phyloP scores from a whole-genome alignment of 2,113 vertebrate species.

The Trogon melanurus region DNA sequence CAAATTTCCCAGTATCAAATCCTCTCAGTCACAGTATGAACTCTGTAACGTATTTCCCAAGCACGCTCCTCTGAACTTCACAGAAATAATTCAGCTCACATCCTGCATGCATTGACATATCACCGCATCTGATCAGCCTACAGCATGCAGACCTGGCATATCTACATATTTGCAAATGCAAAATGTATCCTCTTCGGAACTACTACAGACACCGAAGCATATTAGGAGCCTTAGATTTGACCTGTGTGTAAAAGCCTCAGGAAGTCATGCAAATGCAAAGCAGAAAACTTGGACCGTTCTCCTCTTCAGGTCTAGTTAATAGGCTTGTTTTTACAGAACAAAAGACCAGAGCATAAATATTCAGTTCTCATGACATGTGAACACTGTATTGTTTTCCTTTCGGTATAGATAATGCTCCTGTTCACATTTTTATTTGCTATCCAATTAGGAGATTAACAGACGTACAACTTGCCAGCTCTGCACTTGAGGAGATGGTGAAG shows the following conservation, averaged over 20 bases:
- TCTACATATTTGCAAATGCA: neutral
- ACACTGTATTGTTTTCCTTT: neutral
- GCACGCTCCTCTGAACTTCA: neutral
- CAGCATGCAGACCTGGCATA: neutral
- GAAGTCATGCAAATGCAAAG: neutral
- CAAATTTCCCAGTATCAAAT: neutral
- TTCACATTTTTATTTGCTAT: neutral
- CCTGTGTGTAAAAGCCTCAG: neutral
- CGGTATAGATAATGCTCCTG: neutral
- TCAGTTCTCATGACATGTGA: neutral
- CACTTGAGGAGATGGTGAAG: neutral
- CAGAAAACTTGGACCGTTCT: neutral
- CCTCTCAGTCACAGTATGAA: neutral
- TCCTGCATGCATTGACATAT: neutral
- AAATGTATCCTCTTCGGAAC: neutral
- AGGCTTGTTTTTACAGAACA: neutral
- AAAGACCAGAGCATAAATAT: neutral
- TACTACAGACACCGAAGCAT: fast-evolving
- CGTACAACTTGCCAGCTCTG: neutral
- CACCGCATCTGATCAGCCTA: neutral
- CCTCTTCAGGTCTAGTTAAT: neutral
- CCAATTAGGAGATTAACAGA: neutral
- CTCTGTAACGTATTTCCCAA: neutral
- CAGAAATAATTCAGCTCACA: neutral
- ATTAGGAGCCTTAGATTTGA: neutral